Evolutionary conservation across 2,888 invertebrate species (phyloP).

Genomic region (Hemithea aestivaria): DNA sequence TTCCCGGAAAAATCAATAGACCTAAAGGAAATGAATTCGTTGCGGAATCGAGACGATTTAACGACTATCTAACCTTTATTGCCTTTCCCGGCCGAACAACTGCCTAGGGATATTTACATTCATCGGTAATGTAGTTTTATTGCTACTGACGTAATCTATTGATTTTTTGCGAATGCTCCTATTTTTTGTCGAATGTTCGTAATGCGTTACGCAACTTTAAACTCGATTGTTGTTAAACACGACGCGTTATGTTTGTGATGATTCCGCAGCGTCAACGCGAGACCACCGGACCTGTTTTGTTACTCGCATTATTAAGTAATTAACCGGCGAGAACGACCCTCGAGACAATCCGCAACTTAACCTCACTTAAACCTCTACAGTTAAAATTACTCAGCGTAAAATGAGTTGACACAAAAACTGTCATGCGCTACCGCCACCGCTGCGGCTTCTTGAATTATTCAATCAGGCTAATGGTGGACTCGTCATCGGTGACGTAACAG

Average conservation of each 20-base stretch:
- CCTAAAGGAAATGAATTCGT: conserved; percentile 20
- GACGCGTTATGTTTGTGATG: too few species aligned
- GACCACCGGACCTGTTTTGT: too few species aligned
- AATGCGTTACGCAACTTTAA: too few species aligned
- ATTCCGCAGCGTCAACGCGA: too few species aligned
- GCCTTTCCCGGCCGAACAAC: conserved; percentile 7
- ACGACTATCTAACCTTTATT: conserved; percentile 16
- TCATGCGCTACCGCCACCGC: conserved; percentile 28
- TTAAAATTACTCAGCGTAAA: conserved; percentile 24
- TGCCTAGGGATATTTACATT: conserved; percentile 3
- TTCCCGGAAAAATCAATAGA: conserved; percentile 24
- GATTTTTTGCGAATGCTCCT: conserved; percentile 2
- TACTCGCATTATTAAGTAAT: too few species aligned
- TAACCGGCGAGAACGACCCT: too few species aligned
- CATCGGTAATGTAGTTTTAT: conserved; percentile 7
- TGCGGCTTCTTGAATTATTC: conserved; percentile 48
- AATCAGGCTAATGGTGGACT: conserved; percentile 38
- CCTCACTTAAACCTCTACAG: background rate
- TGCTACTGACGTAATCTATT: conserved; percentile 1
- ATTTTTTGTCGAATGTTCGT: conserved; percentile 1
- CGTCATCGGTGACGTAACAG: conserved; percentile 60
- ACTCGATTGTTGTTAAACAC: too few species aligned
- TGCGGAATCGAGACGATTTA: conserved; percentile 18
- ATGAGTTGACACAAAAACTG: conserved; percentile 29
- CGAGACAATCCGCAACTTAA: conserved; percentile 3